Conservation (phyloP, 2,113 vertebrate genomes). For the Pipa parva region DNA sequence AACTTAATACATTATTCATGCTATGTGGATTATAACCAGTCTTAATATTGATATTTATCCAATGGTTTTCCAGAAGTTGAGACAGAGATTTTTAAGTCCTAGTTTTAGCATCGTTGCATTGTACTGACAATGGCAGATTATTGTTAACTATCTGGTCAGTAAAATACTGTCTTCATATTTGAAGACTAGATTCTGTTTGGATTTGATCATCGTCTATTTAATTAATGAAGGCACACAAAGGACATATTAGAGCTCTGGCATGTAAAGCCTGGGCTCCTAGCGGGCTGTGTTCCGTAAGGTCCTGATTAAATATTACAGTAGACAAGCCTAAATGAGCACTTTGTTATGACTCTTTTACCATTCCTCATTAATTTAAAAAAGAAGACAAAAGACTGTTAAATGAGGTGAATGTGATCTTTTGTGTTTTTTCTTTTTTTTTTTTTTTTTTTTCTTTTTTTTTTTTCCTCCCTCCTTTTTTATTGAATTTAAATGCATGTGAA, state of each 20-base stretch:
- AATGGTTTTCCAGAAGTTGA: no score
- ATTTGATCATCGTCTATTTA: background rate
- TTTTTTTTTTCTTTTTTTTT: conserved; percentile 60
- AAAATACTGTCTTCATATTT: background rate
- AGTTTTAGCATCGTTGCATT: no score
- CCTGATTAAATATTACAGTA: background rate
- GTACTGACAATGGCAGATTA: background rate
- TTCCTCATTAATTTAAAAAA: background rate
- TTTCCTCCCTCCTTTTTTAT: conserved; percentile 9
- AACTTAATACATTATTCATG: no score
- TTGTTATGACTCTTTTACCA: background rate
- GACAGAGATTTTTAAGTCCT: no score
- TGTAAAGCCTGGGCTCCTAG: background rate
- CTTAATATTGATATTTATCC: no score
- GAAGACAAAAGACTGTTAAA: conserved; percentile 44
- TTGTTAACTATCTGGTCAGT: background rate
- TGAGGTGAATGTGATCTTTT: conserved; percentile 84
- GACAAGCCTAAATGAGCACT: background rate
- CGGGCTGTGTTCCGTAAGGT: background rate
- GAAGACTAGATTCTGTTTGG: background rate
- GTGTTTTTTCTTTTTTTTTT: conserved; percentile 55
- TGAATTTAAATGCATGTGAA: conserved; percentile 13
- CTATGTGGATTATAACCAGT: no score
- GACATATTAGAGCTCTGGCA: no score
- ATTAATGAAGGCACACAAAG: conserved; percentile 17